These are phyloP conservation scores for Cottus gobio DNA, from an alignment of 2,113 vertebrate genomes.

Conservation along the genomic window DNA sequence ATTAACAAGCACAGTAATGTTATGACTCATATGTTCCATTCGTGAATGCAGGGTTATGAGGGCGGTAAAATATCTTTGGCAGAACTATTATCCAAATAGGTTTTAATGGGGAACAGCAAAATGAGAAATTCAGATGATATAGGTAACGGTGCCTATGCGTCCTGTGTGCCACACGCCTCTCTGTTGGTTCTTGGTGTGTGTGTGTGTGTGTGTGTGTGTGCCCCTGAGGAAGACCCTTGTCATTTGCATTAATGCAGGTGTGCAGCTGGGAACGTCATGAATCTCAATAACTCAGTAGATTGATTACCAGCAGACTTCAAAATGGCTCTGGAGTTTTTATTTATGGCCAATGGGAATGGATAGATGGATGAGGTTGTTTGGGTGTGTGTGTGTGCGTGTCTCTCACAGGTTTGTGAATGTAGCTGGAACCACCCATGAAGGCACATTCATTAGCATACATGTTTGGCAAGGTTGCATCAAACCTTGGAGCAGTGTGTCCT, in stretches of 20 bases:
- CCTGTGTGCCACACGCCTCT: not conserved
- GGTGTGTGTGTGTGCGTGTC: not conserved
- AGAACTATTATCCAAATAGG: constrained; percentile 27
- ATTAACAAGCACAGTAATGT: constrained; percentile 44
- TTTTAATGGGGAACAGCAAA: constrained; percentile 37
- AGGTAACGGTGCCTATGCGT: constrained; percentile 12
- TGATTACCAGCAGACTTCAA: constrained; percentile 45
- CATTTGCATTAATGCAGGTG: constrained; percentile 59
- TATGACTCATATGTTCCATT: constrained; percentile 39
- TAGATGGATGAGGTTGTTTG: constrained; percentile 5
- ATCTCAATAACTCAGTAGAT: constrained; percentile 65
- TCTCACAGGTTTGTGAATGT: not conserved
- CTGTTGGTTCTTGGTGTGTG: no score
- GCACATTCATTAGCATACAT: not conserved
- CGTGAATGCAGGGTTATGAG: constrained; percentile 16
- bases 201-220: not conserved
- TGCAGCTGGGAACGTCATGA: constrained; percentile 52
- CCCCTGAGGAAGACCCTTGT: constrained; percentile 20
- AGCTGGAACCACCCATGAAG: not conserved
- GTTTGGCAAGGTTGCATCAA: not conserved
- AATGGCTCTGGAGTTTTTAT: constrained; percentile 53
- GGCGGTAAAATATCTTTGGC: constrained; percentile 33
- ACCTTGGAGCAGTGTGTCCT: not conserved
- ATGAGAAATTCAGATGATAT: constrained; percentile 33
- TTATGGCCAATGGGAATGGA: constrained; percentile 11